These are phyloP conservation scores for Xanthia icteritia DNA, from an alignment of 2,888 invertebrate genomes.

Conservation along the genomic window DNA sequence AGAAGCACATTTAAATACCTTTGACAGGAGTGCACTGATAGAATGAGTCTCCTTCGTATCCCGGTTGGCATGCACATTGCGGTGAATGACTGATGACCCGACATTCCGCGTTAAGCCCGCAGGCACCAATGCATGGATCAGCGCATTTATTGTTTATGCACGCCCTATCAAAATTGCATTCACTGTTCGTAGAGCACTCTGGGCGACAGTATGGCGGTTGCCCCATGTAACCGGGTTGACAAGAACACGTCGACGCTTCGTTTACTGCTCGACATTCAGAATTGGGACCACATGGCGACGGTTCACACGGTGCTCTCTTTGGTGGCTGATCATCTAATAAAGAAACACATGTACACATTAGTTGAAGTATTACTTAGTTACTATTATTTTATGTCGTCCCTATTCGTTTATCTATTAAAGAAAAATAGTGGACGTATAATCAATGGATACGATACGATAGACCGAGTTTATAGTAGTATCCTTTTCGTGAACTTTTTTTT, in stretches of 20 bases:
- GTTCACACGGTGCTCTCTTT: conserved; percentile 90
- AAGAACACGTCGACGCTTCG: conserved; percentile 92
- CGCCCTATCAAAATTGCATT: conserved; percentile 94
- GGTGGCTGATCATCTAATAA: conserved; percentile 74
- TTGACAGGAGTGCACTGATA: conserved; percentile 90
- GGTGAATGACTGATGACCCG: conserved; percentile 96
- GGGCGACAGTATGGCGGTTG: conserved; percentile 94
- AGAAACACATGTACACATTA: conserved; percentile 15
- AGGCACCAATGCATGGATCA: conserved; percentile 95
- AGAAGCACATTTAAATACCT: conserved; percentile 72
- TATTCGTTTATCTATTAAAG: neutral
- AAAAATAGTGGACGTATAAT: neutral
- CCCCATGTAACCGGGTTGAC: conserved; percentile 93
- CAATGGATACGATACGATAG: neutral
- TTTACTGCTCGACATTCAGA: conserved; percentile 91
- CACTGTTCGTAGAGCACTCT: conserved; percentile 95
- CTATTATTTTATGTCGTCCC: neutral
- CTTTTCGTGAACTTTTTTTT: neutral
- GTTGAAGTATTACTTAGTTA: neutral
- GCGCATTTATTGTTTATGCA: conserved; percentile 95
- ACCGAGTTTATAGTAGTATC: neutral
- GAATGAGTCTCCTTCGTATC: conserved; percentile 95
- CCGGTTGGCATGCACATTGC: conserved; percentile 94
- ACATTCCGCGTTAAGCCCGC: conserved; percentile 94
- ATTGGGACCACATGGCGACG: conserved; percentile 95